phyloP scores from a whole-genome alignment of 2,797 vertebrate genomes.

The Hemitrygon akajei region DNA sequence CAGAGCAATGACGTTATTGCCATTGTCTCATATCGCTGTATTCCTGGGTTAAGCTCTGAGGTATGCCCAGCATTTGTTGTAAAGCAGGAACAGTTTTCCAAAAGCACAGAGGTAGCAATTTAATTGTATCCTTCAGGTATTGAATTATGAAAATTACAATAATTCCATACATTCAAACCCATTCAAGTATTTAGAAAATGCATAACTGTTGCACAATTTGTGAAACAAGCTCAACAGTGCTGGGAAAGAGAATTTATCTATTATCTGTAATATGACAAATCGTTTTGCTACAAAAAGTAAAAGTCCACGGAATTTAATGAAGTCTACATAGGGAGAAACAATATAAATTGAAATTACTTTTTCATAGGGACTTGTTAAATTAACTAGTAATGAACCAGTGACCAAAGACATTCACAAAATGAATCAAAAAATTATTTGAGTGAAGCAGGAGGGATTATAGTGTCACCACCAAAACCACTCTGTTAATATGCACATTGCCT shows the following conservation, averaged over 20 bases:
- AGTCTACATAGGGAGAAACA: not conserved
- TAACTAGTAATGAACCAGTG: constrained; percentile 16
- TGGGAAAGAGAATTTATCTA: not conserved
- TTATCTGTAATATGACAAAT: not conserved
- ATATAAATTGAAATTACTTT: not conserved
- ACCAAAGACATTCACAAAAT: constrained; percentile 13
- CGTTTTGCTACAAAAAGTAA: not conserved
- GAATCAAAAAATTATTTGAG: not conserved
- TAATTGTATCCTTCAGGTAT: not conserved
- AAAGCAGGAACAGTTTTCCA: not conserved
- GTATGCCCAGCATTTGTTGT: not conserved
- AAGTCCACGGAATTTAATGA: not conserved
- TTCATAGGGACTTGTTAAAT: not conserved
- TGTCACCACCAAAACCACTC: not conserved
- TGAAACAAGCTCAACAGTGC: not conserved
- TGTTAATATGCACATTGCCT: not conserved
- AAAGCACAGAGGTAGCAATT: not conserved
- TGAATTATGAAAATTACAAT: not conserved
- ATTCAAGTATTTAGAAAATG: not conserved
- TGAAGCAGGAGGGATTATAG: not conserved
- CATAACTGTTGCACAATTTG: not conserved
- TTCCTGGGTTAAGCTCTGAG: not conserved
- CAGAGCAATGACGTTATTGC: not conserved
- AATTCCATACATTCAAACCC: not conserved
- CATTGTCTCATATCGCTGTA: not conserved